Percentiles rank a stretch among this genome's conserved stretches.
These are phyloP conservation scores for Alexandromys fortis DNA, from an alignment of 2,113 vertebrate species.

Conservation along the genomic window DNA sequence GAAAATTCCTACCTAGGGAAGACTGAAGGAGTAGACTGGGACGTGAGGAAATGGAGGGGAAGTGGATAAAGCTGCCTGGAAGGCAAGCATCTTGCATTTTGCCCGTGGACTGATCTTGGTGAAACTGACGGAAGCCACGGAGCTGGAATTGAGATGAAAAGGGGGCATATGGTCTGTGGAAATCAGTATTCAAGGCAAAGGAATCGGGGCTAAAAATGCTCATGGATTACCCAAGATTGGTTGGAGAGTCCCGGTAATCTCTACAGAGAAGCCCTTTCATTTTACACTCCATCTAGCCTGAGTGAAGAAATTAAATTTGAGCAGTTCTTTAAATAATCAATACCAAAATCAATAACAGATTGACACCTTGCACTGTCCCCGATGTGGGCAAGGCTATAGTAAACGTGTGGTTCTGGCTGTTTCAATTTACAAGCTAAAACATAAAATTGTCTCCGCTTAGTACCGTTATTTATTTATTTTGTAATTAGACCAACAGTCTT, in stretches of 20 bases:
- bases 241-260: not conserved
- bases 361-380: not conserved
- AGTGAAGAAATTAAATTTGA: conserved; percentile 25
- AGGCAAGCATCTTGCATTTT: not conserved
- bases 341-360: not conserved
- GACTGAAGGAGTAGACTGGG: not conserved
- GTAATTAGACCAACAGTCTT: not conserved
- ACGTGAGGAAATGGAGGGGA: not conserved
- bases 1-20: fast-evolving
- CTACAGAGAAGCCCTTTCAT: conserved; percentile 14
- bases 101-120: fast-evolving
- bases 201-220: not conserved
- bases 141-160: not conserved
- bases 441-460: not conserved
- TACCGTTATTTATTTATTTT: not conserved
- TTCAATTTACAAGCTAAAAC: conserved; percentile 13
- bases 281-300: not conserved
- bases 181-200: not conserved
- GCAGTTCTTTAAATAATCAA: conserved; percentile 23
- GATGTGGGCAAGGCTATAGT: not conserved
- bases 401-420: not conserved
- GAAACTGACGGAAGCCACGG: fast-evolving
- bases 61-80: not conserved
- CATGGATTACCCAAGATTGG: not conserved
- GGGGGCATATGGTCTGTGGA: not conserved